A percentile compares a stretch with the other conserved stretches of the same genome.
These are phyloP conservation scores for Tenualosa thibaudeaui DNA, from an alignment of 2,797 vertebrate species.

Conservation along the genomic window DNA sequence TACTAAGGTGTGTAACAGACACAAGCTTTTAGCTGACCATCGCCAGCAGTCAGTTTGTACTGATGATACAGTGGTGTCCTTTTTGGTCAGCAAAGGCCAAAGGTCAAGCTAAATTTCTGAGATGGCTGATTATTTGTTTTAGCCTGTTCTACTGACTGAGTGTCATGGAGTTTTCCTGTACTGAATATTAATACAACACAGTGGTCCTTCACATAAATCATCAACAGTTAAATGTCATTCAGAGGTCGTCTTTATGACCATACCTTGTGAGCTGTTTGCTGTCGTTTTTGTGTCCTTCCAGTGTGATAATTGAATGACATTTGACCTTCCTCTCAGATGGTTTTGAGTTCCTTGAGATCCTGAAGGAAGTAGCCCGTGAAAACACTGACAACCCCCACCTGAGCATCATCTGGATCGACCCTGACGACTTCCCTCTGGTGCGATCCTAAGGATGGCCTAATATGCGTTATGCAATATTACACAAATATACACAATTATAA, in stretches of 20 bases:
- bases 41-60: background rate
- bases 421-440: slow-evolving; percentile 91
- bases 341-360: slow-evolving; percentile 88
- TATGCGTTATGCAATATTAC: background rate
- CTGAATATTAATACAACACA: background rate
- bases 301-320: background rate
- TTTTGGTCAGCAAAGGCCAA: too few relatives aligned
- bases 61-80: background rate
- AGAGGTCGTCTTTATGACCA: background rate
- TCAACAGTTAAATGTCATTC: background rate
- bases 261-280: background rate
- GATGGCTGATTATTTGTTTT: too few relatives aligned
- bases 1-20: too few relatives aligned
- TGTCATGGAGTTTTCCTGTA: background rate
- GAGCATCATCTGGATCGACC: slow-evolving; percentile 94
- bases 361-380: slow-evolving; percentile 88
- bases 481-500: background rate
- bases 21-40: too few relatives aligned
- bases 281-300: background rate
- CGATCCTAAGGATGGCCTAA: slow-evolving; percentile 15
- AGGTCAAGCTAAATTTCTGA: too few relatives aligned
- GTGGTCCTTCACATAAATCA: background rate
- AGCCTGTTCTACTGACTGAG: too few relatives aligned
- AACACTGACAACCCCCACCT: slow-evolving; percentile 89
- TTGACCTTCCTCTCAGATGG: slow-evolving; percentile 72